A percentile compares a stretch with the other conserved stretches of the same genome.
These are phyloP conservation scores for Latheticus oryzae DNA, from an alignment of 2,888 invertebrate species.

Conservation along the genomic window DNA sequence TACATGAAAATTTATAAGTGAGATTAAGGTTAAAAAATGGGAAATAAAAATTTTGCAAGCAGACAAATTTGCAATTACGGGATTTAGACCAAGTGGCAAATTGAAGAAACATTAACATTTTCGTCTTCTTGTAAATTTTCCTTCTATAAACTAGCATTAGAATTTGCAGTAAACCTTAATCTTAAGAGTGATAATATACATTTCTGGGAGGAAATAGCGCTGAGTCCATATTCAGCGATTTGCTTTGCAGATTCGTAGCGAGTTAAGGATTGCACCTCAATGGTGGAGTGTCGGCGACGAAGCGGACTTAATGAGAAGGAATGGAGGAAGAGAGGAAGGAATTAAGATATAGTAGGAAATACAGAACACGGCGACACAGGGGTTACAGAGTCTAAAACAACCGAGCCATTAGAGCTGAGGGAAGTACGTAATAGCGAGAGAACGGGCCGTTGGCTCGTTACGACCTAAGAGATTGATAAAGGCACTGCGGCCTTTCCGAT, in stretches of 20 bases:
- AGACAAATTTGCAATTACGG: too few relatives aligned
- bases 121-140: too few relatives aligned
- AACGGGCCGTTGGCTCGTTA: constrained; percentile 51
- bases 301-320: constrained; percentile 61
- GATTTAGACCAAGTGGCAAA: too few relatives aligned
- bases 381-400: constrained; percentile 57
- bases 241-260: constrained; percentile 46
- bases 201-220: constrained; percentile 27
- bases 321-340: constrained; percentile 59
- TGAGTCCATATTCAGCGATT: constrained; percentile 41
- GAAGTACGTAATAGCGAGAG: constrained; percentile 53
- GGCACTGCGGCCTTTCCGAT: constrained; percentile 38
- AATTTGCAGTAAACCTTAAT: too few relatives aligned
- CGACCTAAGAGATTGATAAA: constrained; percentile 51
- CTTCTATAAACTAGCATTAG: too few relatives aligned
- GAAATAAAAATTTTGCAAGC: too few relatives aligned
- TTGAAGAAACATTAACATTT: too few relatives aligned
- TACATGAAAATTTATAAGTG: too few relatives aligned
- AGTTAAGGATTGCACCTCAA: constrained; percentile 41
- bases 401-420: constrained; percentile 54
- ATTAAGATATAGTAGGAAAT: constrained; percentile 61
- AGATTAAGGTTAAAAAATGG: too few relatives aligned
- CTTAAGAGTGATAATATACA: too few relatives aligned
- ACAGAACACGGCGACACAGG: constrained; percentile 57
- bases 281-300: constrained; percentile 48